Base-by-base conservation (phyloP, 37 sponge, comb jelly and placozoan species). In the Chondrosia reniformis region DNA sequence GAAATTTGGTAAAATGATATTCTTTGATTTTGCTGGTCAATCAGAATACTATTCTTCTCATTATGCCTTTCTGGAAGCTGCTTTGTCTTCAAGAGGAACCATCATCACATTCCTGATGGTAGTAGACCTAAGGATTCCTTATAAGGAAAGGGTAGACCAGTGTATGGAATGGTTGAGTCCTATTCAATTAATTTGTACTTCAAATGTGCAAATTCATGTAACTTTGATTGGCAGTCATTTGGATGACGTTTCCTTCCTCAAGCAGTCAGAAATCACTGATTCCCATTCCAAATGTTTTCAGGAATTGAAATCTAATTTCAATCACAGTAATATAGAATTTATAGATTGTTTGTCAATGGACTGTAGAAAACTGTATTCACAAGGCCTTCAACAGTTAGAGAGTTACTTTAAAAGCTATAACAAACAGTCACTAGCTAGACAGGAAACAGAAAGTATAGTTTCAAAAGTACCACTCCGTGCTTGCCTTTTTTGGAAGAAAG, bases 11-110 rank as follows among this genome's bases (percentile, higher is more conserved):
- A 59, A 13, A 30, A 19, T 59, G 8, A 59, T 59, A 7, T 59
- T 19, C 61, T 59, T 59, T 59, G 61, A 59, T 30, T 59, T 59
- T 59, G 61, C 61, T 13, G 61, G 61, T 59, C 61, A 59, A 13
- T 59, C 61, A 30, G 61, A 59, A 13, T 59, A 59, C 61, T 59
- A 59, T 13, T 25, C 61, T 19, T 59, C n/a, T 59, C 61, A 59
- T 13, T 13, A 30, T 30, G 61, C 61, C 8, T 59, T 59, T 13
- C 61, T 59, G 7, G 61, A 59, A 59, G 28, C 30, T 59, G 61
- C 61, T 13, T 59, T 59, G n/a, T 7, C 61, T 5, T 59, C 61
- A 19, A 13, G 28, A 59, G 61, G 61, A 59, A 5, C 61, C 28
- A 13, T 30, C 9, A 13, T 59, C 7, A 59, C 61, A 7, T 59